phyloP scores from a whole-genome alignment of 30 jellyfish, hydroid and myxozoan species.

The Phacellophora camtschatica region DNA sequence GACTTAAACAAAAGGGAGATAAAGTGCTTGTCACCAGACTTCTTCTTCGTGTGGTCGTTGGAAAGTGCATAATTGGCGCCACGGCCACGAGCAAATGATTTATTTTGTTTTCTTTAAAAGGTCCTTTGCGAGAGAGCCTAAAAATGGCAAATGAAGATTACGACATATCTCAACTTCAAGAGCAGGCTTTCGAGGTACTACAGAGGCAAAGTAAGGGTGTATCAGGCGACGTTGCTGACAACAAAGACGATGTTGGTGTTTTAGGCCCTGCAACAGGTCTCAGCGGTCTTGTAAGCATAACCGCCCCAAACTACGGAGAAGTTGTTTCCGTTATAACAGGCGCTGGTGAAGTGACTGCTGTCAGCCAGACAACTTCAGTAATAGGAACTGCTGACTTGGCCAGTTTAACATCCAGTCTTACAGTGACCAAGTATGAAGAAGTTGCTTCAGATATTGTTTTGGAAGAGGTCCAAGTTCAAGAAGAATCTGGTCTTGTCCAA shows the following conservation, averaged over 20 bases:
- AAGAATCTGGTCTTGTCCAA: not conserved
- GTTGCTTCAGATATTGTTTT: not conserved
- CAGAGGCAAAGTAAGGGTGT: not conserved
- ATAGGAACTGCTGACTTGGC: not conserved
- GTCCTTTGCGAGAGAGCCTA: not conserved
- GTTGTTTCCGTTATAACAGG: constrained; percentile 33
- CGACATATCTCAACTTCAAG: not conserved
- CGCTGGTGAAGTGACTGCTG: constrained; percentile 13
- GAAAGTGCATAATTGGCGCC: not conserved
- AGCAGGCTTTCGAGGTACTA: constrained; percentile 5
- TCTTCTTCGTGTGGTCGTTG: not conserved
- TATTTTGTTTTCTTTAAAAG: no score
- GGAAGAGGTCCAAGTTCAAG: not conserved
- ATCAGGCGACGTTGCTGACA: not conserved
- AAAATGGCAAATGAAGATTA: not conserved
- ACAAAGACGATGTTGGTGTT: not conserved
- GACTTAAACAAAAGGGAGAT: no score
- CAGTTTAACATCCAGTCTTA: not conserved
- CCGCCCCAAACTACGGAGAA: constrained; percentile 38
- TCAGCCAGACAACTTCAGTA: not conserved
- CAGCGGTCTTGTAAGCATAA: constrained; percentile 34
- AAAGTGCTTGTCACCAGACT: constrained; percentile 3
- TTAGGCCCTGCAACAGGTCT: constrained; percentile 41
- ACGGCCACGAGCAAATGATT: no score
- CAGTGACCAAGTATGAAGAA: not conserved